phyloP scores from a whole-genome alignment of 64 coral and sea anemone species.

The Dendronephthya gigantea region DNA sequence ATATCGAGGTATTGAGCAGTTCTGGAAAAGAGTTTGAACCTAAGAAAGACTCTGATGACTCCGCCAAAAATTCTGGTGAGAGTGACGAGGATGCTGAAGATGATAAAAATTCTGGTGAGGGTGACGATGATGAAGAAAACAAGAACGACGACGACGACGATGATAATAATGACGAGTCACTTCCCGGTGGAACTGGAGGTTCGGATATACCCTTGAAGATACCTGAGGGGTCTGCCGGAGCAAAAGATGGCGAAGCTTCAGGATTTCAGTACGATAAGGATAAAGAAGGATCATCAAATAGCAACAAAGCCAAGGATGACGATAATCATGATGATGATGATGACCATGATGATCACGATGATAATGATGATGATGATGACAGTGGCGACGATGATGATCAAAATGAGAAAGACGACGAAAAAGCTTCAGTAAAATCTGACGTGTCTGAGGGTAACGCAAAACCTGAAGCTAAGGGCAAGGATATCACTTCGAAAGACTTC shows the following conservation, averaged over 20 bases:
- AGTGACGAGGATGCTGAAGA: background rate
- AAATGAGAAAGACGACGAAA: background rate
- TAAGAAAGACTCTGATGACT: background rate
- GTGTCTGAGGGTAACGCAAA: no score
- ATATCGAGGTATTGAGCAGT: background rate
- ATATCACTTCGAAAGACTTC: background rate
- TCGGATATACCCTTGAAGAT: background rate
- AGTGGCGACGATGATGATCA: background rate
- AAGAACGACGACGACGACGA: background rate
- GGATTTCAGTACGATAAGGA: background rate
- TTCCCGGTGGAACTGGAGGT: conserved; percentile 31
- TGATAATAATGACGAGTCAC: background rate
- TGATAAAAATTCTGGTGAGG: conserved; percentile 3
- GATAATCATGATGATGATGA: background rate
- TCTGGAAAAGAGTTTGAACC: background rate
- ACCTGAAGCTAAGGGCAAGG: no score
- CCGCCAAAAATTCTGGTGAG: conserved; percentile 3
- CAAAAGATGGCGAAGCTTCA: background rate
- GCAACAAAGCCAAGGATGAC: background rate
- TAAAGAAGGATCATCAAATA: background rate
- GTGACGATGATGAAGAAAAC: background rate
- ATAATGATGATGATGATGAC: background rate
- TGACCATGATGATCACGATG: background rate
- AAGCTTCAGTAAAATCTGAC: background rate
- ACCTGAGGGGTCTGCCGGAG: background rate